Conservation (phyloP, 2,113 vertebrate species). For the Neodon shergylaensis region DNA sequence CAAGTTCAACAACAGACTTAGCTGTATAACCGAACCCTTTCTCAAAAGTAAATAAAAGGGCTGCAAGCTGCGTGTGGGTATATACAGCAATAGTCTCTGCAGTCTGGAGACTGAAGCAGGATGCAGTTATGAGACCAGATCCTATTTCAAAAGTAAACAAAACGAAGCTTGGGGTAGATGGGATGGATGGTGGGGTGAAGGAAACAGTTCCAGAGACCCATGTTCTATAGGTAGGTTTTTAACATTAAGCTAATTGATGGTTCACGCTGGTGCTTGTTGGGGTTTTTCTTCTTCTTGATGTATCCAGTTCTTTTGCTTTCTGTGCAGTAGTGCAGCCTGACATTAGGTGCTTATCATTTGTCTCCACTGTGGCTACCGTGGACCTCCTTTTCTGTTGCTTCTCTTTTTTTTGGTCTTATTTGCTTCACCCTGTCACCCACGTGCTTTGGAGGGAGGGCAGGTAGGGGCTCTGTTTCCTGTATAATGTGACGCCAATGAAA, state of each 20-base stretch:
- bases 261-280: conserved; percentile 12
- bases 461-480: conserved; percentile 59
- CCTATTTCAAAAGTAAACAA: background rate
- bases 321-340: background rate
- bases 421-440: conserved; percentile 1
- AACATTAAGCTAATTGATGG: conserved; percentile 3
- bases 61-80: too few relatives aligned
- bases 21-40: background rate
- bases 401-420: conserved; percentile 52
- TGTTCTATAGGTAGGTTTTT: background rate
- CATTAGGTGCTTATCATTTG: background rate
- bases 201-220: background rate
- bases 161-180: too few relatives aligned
- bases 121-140: background rate
- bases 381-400: conserved; percentile 63
- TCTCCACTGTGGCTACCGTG: background rate
- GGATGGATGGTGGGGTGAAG: background rate
- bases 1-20: too few relatives aligned
- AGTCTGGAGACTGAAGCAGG: background rate
- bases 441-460: background rate
- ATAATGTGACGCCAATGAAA: conserved; percentile 62
- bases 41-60: background rate
- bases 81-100: background rate
- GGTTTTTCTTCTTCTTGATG: conserved; percentile 33
- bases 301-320: conserved; percentile 41